phyloP scores from a whole-genome alignment of 2,797 vertebrate genomes.

The Taeniopygia guttata region DNA sequence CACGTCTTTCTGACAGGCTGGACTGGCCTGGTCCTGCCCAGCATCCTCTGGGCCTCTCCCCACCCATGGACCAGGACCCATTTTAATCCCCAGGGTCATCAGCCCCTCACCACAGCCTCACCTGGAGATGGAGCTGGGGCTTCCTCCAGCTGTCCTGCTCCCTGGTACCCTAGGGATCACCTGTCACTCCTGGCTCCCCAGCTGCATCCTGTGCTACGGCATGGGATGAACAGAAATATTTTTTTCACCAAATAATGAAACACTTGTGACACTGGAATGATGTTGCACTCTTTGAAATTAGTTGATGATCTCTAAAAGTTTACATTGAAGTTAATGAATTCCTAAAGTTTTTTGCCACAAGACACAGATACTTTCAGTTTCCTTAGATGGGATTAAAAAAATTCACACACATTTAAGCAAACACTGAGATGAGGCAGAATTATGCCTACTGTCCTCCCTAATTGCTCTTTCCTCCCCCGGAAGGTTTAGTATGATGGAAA shows the following conservation, averaged over 20 bases:
- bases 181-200: neutral
- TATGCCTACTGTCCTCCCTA: neutral
- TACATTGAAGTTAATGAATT: neutral
- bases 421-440: neutral
- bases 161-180: neutral
- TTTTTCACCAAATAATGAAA: neutral
- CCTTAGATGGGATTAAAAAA: neutral
- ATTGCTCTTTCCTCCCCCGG: neutral
- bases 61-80: neutral
- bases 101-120: neutral
- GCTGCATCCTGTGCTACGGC: neutral
- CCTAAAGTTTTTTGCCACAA: neutral
- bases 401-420: neutral
- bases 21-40: neutral
- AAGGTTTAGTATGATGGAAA: neutral
- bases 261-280: neutral
- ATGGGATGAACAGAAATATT: neutral
- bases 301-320: neutral
- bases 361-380: neutral
- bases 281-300: neutral
- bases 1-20: neutral
- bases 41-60: neutral
- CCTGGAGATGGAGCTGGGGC: neutral
- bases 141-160: neutral
- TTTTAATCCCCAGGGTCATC: neutral